A percentile compares a stretch with the other conserved stretches of the same genome.
These are phyloP conservation scores for Misgurnus anguillicaudatus DNA, from an alignment of 2,113 vertebrate genomes.

Conservation along the genomic window DNA sequence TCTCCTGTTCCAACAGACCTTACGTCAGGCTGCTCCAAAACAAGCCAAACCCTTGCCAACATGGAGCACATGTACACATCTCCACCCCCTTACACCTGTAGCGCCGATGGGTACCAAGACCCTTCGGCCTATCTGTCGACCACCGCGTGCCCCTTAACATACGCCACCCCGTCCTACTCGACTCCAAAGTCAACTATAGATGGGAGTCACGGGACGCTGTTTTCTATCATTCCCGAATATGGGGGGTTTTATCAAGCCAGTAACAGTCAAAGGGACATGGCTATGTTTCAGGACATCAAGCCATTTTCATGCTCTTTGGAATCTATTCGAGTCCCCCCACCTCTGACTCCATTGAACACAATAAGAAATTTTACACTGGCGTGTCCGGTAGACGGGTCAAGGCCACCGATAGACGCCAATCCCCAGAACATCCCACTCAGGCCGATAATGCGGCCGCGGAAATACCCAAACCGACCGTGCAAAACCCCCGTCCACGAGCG, in stretches of 20 bases:
- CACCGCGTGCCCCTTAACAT: slow-evolving; percentile 77
- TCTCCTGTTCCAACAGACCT: slow-evolving; percentile 72
- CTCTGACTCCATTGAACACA: slow-evolving; percentile 91
- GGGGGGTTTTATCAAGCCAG: slow-evolving; percentile 85
- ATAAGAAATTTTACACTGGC: slow-evolving; percentile 92
- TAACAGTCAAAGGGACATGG: slow-evolving; percentile 84
- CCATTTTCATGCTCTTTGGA: slow-evolving; percentile 86
- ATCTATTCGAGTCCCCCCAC: slow-evolving; percentile 81
- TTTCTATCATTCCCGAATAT: slow-evolving; percentile 87
- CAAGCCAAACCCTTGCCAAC: slow-evolving; percentile 70
- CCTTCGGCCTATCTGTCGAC: slow-evolving; percentile 79
- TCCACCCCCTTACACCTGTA: slow-evolving; percentile 82
- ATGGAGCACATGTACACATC: slow-evolving; percentile 88
- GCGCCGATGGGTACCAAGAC: slow-evolving; percentile 86
- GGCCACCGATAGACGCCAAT: slow-evolving; percentile 71
- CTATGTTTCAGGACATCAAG: slow-evolving; percentile 81
- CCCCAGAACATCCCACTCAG: slow-evolving; percentile 84
- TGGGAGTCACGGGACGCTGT: slow-evolving; percentile 69
- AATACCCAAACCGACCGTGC: slow-evolving; percentile 91
- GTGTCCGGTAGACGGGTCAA: slow-evolving; percentile 69
- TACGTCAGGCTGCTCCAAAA: slow-evolving; percentile 75
- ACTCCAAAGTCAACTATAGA: slow-evolving; percentile 80
- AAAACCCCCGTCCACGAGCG: slow-evolving; percentile 94
- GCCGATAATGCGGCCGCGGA: slow-evolving; percentile 85
- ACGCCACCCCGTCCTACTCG: slow-evolving; percentile 81